Evolutionary conservation across 2,888 invertebrate species (phyloP), one percentile per base, ranked within the genome.

Genomic region (Habroteleia sp.): DNA sequence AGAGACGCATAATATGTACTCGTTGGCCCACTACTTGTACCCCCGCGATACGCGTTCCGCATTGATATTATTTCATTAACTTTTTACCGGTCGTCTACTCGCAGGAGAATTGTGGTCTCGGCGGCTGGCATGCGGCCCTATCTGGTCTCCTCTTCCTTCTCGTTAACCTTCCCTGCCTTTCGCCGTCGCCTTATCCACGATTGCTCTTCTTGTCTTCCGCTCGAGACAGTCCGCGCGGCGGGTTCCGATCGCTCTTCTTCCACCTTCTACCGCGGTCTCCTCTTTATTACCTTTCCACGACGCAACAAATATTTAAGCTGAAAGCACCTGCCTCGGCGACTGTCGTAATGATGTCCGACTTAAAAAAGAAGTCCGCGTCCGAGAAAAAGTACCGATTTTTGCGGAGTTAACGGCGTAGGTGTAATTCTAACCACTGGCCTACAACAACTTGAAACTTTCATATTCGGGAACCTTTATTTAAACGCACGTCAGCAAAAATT

Each of bases 61-160:
- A 87, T 87, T 84, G 83, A 86, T 87, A 87, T 87, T 87, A 87
- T 87, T 87, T 87, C 87, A 87, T 87, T 87, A 87, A 83, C 84
- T 83, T 86, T 86, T 87, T 87, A 81, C 81, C 71, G 77, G 72
- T 78, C 77, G 77, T 77, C 78, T 75, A 77, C 77, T 80, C 79
- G 82, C 82, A 80, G 79, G 78, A 80, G 82, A 81, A 80, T 81
- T 81, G 83, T 68, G 66, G 80, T 77, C 79, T 74, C 74, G 79
- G 76, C 76, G 78, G 63, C 74, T 66, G 74, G 73, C 73, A 74
- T 74, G 79, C 77, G 71, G 78, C 73, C 80, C 66, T 74, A 72
- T 76, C 60, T 68, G 48, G 56, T 23, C 72, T 74, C 29, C 52
- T 62, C 48, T 65, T 56, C 50, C 56, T 48, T 65, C 54, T 42